Conservation (phyloP, 2,888 invertebrate genomes). For the Drosophila mercatorum region DNA sequence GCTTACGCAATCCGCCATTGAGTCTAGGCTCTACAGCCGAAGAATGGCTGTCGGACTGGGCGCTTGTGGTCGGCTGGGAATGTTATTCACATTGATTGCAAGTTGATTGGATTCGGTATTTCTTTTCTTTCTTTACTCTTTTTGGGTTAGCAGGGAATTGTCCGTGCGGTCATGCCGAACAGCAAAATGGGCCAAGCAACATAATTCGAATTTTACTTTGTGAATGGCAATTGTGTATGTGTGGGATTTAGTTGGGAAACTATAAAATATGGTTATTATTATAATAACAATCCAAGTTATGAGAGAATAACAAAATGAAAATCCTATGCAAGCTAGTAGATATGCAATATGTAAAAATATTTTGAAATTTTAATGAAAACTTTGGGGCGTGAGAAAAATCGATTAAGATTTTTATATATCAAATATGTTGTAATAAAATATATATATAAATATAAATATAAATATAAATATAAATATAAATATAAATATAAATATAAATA, state of each 20-base stretch:
- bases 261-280: constrained; percentile 32
- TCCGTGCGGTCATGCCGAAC: constrained; percentile 20
- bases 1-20: constrained; percentile 40
- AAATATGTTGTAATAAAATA: too few relatives aligned
- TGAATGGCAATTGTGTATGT: constrained; percentile 43
- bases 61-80: constrained; percentile 33
- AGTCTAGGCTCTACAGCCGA: constrained; percentile 24
- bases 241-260: constrained; percentile 29
- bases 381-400: too few relatives aligned
- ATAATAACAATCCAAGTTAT: not conserved
- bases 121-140: not conserved
- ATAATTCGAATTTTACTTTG: constrained; percentile 19
- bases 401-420: too few relatives aligned
- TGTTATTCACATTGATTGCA: constrained; percentile 49
- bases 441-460: too few relatives aligned
- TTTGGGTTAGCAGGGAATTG: constrained; percentile 15
- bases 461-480: too few relatives aligned
- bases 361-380: too few relatives aligned
- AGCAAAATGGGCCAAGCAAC: constrained; percentile 28
- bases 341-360: not conserved
- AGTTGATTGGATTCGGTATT: constrained; percentile 30
- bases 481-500: not conserved
- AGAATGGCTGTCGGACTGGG: constrained; percentile 26
- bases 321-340: not conserved
- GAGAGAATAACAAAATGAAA: not conserved